Evolutionary conservation across 2,888 invertebrate genomes (phyloP).

Genomic region (Meghimatium bilineatum): DNA sequence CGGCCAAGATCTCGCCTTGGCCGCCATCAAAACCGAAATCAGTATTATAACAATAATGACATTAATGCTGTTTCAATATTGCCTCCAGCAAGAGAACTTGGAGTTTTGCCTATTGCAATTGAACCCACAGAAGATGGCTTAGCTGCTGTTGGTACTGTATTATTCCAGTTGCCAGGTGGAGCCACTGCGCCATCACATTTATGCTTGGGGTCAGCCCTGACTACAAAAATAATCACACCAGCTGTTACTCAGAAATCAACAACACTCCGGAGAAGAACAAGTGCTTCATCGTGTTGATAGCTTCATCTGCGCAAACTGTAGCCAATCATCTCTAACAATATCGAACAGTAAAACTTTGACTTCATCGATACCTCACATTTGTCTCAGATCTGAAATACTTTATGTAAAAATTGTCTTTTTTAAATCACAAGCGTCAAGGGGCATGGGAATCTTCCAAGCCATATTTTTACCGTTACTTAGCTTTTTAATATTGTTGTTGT

Average conservation of each 20-base stretch:
- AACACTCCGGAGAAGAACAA: constrained; percentile 54
- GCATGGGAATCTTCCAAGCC: background rate
- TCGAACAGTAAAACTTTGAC: background rate
- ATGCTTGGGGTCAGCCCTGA: constrained; percentile 77
- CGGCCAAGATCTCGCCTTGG: constrained; percentile 47
- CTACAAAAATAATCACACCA: constrained; percentile 57
- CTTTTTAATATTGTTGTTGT: constrained; percentile 1
- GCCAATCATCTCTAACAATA: background rate
- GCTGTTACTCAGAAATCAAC: constrained; percentile 50
- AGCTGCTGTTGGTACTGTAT: constrained; percentile 93
- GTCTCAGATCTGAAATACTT: constrained; percentile 5
- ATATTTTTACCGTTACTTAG: background rate
- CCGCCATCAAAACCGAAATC: constrained; percentile 52
- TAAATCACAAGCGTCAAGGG: background rate
- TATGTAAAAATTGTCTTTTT: background rate
- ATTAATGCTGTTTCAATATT: constrained; percentile 37
- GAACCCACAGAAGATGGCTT: constrained; percentile 93
- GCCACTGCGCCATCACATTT: constrained; percentile 80
- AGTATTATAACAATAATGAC: constrained; percentile 41
- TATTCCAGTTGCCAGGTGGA: constrained; percentile 92
- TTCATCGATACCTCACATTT: constrained; percentile 22
- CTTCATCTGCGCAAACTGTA: background rate
- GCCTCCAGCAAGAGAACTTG: constrained; percentile 50
- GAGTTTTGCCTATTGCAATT: constrained; percentile 86
- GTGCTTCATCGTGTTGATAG: constrained; percentile 55